Evolutionary conservation across 1,140 invertebrate genomes (phyloP).

Genomic region (Scaptomyza hsui): DNA sequence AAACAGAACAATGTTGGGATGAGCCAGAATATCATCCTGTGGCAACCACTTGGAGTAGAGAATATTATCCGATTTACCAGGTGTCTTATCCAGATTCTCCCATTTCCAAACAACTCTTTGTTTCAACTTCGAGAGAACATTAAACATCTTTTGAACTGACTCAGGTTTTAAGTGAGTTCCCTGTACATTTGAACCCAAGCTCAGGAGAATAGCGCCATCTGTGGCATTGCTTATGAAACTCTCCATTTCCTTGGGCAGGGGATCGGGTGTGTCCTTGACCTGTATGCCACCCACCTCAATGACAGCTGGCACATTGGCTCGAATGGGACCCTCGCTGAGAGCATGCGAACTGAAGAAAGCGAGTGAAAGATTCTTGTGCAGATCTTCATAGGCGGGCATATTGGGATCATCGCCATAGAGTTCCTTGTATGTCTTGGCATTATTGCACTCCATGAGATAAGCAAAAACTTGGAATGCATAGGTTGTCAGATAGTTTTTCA

Average conservation of each 20-base stretch:
- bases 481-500: conserved; percentile 27
- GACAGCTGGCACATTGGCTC: conserved; percentile 75
- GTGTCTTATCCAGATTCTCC: conserved; percentile 59
- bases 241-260: conserved; percentile 58
- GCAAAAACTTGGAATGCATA: conserved; percentile 1
- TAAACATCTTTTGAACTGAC: conserved; percentile 83
- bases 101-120: conserved; percentile 86
- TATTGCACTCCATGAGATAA: conserved; percentile 24
- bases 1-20: conserved; percentile 87
- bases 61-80: conserved; percentile 85
- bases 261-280: conserved; percentile 63
- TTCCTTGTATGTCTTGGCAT: conserved; percentile 36
- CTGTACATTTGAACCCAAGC: conserved; percentile 85
- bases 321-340: conserved; percentile 60
- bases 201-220: conserved; percentile 85
- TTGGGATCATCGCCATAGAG: conserved; percentile 47
- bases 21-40: conserved; percentile 85
- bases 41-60: conserved; percentile 86
- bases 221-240: conserved; percentile 53
- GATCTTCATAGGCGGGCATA: conserved; percentile 37
- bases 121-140: conserved; percentile 83
- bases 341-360: conserved; percentile 56
- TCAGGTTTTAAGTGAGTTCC: conserved; percentile 79
- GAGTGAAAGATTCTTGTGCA: conserved; percentile 62
- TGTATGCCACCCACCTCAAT: conserved; percentile 84